Evolutionary conservation across 1,140 invertebrate genomes (phyloP).

Genomic region (Leptestheria dahalacensis): DNA sequence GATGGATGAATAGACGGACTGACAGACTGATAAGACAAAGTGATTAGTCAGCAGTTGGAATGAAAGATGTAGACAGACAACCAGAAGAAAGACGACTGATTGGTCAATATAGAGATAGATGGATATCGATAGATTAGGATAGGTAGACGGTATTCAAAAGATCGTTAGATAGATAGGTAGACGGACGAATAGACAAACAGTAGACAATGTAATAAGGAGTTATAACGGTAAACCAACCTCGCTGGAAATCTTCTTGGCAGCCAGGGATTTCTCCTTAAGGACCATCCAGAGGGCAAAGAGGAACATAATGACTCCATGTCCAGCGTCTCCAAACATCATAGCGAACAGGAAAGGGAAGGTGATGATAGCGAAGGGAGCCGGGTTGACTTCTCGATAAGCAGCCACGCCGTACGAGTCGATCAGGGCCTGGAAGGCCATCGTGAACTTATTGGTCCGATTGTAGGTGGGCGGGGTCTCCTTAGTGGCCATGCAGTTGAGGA

Average conservation of each 20-base stretch:
- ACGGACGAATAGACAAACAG: no score
- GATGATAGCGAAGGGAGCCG: conserved; percentile 80
- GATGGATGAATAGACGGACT: no score
- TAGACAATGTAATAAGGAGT: not conserved
- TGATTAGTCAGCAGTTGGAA: no score
- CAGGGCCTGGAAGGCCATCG: conserved; percentile 83
- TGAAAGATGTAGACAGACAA: no score
- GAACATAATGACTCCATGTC: conserved; percentile 62
- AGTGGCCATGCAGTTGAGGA: conserved; percentile 83
- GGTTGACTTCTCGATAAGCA: conserved; percentile 88
- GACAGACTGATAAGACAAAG: no score
- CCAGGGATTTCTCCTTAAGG: conserved; percentile 30
- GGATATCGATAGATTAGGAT: no score
- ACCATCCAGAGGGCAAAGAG: conserved; percentile 44
- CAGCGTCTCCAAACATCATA: conserved; percentile 94
- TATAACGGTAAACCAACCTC: conserved; percentile 25
- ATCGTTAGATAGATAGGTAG: no score
- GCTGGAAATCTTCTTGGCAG: conserved; percentile 27
- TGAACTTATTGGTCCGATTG: conserved; percentile 90
- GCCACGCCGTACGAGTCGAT: conserved; percentile 94
- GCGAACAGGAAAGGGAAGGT: conserved; percentile 97
- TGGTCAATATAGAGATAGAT: no score
- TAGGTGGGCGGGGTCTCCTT: conserved; percentile 85
- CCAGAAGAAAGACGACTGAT: no score
- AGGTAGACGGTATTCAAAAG: conserved; percentile 88